Evolutionary conservation across 30 jellyfish, hydroid and myxozoan species (phyloP).

Genomic region (Nemopilema nomurai): DNA sequence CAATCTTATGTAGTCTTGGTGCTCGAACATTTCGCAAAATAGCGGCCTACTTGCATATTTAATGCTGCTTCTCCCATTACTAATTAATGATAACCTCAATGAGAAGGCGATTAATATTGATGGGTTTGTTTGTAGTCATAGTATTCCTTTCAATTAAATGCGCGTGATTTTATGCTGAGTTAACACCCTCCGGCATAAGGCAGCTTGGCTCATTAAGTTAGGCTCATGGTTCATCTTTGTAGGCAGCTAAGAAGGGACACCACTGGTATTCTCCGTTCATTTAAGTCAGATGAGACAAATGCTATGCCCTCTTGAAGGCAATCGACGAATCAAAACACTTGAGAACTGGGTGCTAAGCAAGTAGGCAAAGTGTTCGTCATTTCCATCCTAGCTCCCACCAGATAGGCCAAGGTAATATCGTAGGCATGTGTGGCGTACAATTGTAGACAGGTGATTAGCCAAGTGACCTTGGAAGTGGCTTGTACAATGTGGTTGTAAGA

Average conservation of each 20-base stretch:
- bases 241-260: neutral
- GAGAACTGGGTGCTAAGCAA: too few relatives aligned
- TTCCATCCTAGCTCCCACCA: too few relatives aligned
- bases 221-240: neutral
- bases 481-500: too few relatives aligned
- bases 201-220: neutral
- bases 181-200: neutral
- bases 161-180: neutral
- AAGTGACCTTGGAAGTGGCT: too few relatives aligned
- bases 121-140: neutral
- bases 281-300: too few relatives aligned
- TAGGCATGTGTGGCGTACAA: too few relatives aligned
- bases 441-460: too few relatives aligned
- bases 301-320: too few relatives aligned
- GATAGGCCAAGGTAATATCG: too few relatives aligned
- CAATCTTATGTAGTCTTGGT: neutral
- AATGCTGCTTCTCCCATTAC: neutral
- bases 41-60: neutral
- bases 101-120: neutral
- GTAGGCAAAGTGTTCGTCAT: too few relatives aligned
- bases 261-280: too few relatives aligned
- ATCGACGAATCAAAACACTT: too few relatives aligned
- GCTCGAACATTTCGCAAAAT: neutral
- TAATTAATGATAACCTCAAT: neutral
- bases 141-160: neutral